Percentiles rank a stretch among this genome's conserved stretches.
Evolutionary conservation across 1,140 invertebrate genomes (phyloP).

Genomic region (Drosophila dunni): DNA sequence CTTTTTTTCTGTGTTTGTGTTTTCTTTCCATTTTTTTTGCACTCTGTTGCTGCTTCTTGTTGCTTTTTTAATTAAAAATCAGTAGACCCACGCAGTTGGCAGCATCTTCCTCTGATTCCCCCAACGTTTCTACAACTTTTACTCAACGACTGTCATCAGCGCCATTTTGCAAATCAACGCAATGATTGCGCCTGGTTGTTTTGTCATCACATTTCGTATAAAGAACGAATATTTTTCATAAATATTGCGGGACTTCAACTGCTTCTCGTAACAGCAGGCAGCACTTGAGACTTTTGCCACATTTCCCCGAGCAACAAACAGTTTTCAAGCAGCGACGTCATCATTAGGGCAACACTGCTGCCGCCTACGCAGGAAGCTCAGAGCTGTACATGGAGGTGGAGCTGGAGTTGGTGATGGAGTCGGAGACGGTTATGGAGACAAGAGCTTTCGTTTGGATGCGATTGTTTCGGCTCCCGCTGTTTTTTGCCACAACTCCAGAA

Average conservation of each 20-base stretch:
- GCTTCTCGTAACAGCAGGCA: conserved; percentile 35
- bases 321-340: conserved; percentile 66
- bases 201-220: conserved; percentile 52
- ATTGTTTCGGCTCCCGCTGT: conserved; percentile 67
- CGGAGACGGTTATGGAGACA: background rate
- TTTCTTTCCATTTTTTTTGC: conserved; percentile 21
- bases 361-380: conserved; percentile 60
- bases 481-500: conserved; percentile 36
- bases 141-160: conserved; percentile 66
- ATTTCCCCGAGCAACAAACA: conserved; percentile 66
- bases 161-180: conserved; percentile 82
- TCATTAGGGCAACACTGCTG: conserved; percentile 72
- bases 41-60: conserved; percentile 41
- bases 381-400: background rate
- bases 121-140: conserved; percentile 8
- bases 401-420: background rate
- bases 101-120: background rate
- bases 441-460: conserved; percentile 31
- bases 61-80: conserved; percentile 81
- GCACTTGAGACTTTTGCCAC: conserved; percentile 79
- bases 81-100: conserved; percentile 58
- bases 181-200: conserved; percentile 74
- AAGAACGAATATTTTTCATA: conserved; percentile 65
- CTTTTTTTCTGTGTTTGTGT: conserved; percentile 35
- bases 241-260: conserved; percentile 60